These are phyloP conservation scores for Neogobius melanostomus DNA, from an alignment of 2,113 vertebrate species.

Conservation along the genomic window DNA sequence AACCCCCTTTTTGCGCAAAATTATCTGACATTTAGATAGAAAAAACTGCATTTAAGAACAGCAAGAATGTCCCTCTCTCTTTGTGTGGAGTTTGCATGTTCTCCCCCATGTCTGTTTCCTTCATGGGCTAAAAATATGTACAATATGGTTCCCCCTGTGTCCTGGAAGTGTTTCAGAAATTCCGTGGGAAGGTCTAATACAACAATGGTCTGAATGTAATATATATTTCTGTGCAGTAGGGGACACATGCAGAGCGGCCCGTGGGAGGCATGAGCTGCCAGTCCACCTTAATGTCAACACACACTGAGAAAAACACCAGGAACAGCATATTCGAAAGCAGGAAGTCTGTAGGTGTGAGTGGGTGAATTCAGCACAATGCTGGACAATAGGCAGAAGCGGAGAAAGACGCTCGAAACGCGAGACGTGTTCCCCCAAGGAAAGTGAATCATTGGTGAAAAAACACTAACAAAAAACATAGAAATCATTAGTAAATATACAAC, in stretches of 20 bases:
- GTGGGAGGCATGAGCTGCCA: not conserved
- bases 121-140: no score
- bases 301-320: not conserved
- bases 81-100: no score
- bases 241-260: not conserved
- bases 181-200: no score
- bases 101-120: no score
- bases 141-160: no score
- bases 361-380: not conserved
- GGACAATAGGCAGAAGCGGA: not conserved
- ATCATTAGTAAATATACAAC: not conserved
- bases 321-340: not conserved
- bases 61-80: no score
- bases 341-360: conserved; percentile 3
- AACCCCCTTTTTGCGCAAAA: no score
- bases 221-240: not conserved
- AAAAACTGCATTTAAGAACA: no score
- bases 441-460: not conserved
- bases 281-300: not conserved
- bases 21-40: no score
- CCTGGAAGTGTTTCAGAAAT: no score
- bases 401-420: not conserved
- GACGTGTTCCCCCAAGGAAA: not conserved
- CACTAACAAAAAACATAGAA: not conserved
- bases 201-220: not conserved